Percentiles rank a stretch among this genome's conserved stretches.
phyloP scores from a whole-genome alignment of 2,888 invertebrate species.

The Cosmia pyralina region DNA sequence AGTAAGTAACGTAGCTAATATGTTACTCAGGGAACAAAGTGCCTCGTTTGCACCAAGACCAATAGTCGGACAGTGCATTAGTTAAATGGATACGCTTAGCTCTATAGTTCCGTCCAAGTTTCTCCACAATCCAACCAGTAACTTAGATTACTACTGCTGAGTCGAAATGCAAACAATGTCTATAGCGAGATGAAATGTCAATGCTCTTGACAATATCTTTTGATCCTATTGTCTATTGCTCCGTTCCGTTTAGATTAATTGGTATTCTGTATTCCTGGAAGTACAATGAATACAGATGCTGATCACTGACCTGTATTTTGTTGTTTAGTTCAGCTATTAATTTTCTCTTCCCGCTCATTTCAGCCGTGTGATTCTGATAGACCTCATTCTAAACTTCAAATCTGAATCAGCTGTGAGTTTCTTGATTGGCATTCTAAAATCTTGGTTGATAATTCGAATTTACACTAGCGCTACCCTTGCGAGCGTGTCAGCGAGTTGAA shows the following conservation, averaged over 20 bases:
- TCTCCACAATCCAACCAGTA: slow-evolving; percentile 83
- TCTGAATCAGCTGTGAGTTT: too few relatives aligned
- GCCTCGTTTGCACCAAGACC: slow-evolving; percentile 87
- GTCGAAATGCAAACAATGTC: slow-evolving; percentile 81
- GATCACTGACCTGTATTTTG: slow-evolving; percentile 5
- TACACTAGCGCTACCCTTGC: too few relatives aligned
- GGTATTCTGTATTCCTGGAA: slow-evolving; percentile 15
- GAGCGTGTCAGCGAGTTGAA: too few relatives aligned
- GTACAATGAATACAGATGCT: slow-evolving; percentile 5
- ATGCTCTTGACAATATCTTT: slow-evolving; percentile 70
- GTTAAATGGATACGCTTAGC: slow-evolving; percentile 87
- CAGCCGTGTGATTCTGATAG: too few relatives aligned
- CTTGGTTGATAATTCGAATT: too few relatives aligned
- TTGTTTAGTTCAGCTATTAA: too few relatives aligned
- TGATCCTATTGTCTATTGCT: slow-evolving; percentile 52
- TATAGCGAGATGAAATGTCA: slow-evolving; percentile 79
- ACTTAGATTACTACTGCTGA: slow-evolving; percentile 85
- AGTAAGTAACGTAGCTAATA: slow-evolving; percentile 79
- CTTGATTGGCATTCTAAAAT: too few relatives aligned
- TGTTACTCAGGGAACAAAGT: slow-evolving; percentile 85
- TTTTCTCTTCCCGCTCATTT: too few relatives aligned
- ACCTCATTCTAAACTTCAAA: too few relatives aligned
- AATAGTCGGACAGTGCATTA: slow-evolving; percentile 89
- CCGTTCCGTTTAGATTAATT: slow-evolving; percentile 31
- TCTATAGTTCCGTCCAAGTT: slow-evolving; percentile 84